Conservation (phyloP, 2,888 invertebrate genomes). For the Ferrisia virgata region DNA sequence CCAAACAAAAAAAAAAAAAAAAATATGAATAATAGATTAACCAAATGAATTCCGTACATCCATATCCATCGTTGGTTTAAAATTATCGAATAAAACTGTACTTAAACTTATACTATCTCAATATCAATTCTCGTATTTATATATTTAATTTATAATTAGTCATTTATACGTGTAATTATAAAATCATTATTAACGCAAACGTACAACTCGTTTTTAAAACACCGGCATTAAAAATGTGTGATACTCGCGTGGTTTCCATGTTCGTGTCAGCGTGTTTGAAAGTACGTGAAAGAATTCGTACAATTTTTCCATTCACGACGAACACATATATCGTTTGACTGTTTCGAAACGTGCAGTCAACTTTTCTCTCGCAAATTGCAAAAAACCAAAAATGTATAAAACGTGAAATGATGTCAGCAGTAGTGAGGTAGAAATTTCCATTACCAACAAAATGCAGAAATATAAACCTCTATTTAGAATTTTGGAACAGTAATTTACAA, state of each 20-base stretch:
- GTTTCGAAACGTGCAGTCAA: too few relatives aligned
- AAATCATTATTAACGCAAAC: neutral
- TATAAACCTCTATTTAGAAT: too few relatives aligned
- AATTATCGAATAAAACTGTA: neutral
- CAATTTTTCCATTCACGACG: too few relatives aligned
- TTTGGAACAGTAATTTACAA: too few relatives aligned
- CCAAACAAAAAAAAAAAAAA: too few relatives aligned
- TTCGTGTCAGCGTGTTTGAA: neutral
- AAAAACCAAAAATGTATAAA: too few relatives aligned
- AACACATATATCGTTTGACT: too few relatives aligned
- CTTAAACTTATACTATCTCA: neutral
- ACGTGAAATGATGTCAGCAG: too few relatives aligned
- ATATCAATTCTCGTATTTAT: neutral
- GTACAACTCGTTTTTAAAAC: neutral
- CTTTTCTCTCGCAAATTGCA: too few relatives aligned
- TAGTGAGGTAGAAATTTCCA: too few relatives aligned
- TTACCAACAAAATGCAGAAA: too few relatives aligned
- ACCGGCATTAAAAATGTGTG: neutral
- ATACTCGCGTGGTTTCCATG: neutral
- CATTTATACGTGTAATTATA: neutral
- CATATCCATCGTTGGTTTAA: neutral
- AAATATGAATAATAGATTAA: neutral
- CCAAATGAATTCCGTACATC: neutral
- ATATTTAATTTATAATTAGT: neutral
- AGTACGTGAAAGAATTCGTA: too few relatives aligned